Evolutionary conservation across 2,797 vertebrate species (phyloP).

Genomic region (Emydoidea blandingii): DNA sequence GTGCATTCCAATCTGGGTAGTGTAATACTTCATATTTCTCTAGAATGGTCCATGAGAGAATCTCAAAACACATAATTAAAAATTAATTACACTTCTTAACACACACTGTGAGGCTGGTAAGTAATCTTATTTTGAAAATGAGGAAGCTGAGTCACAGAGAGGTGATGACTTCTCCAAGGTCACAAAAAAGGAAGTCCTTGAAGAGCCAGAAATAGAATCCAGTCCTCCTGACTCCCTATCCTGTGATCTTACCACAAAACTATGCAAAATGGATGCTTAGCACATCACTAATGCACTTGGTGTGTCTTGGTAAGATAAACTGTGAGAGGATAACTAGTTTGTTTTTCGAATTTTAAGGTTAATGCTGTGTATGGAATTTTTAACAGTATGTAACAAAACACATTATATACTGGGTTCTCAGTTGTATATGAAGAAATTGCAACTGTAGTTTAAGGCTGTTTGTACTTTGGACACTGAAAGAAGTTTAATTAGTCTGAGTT

Average conservation of each 20-base stretch:
- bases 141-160: background rate
- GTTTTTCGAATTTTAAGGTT: too few species aligned
- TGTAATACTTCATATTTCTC: background rate
- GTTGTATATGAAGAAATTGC: background rate
- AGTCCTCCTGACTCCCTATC: background rate
- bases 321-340: too few species aligned
- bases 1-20: background rate
- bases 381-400: background rate
- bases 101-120: background rate
- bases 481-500: background rate
- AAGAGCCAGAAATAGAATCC: background rate
- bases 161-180: background rate
- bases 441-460: background rate
- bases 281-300: background rate
- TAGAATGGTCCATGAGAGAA: background rate
- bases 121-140: background rate
- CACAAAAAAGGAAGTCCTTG: background rate
- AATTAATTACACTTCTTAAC: background rate
- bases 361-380: background rate
- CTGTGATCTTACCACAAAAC: background rate
- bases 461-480: background rate
- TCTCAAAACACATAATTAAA: background rate
- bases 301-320: background rate
- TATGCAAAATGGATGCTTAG: background rate
- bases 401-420: background rate